Evolutionary conservation across 2,113 vertebrate species (phyloP), one percentile per base, ranked within the genome.

Genomic region (Ageneiosus marmoratus): DNA sequence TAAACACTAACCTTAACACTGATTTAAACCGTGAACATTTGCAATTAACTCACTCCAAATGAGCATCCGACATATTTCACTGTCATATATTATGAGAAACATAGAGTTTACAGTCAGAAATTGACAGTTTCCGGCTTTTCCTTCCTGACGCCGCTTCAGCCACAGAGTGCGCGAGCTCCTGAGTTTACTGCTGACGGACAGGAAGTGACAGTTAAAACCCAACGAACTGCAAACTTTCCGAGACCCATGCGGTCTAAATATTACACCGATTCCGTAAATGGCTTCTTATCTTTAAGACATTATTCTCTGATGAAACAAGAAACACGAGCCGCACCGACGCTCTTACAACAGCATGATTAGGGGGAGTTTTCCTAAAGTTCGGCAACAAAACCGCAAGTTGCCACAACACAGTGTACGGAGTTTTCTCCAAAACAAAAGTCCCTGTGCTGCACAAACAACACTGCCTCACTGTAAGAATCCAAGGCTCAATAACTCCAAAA

Each of bases 61-160:
- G 34, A 34, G 7, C 20, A 62, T 16, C 41, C 6, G 27, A 10
- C 11, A 48, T 37, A 12, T 46, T 1, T 11, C 63, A 18, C 12
- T 63, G 9, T 13, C 29, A 13, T 56, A 5, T 48, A 74, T 1
- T 34, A 48, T 2, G 37, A 37, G 37, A 76, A 27, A 46, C 27
- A 2, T 1, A 15, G 58, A 9, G 80, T 55, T 80, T 77, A 44
- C 16, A 34, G 62, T 9, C 12, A 50, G 12, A 22, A 63, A 65
- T 37, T 29, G 20, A 41, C 79, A 77, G 65, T 32, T 78, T 88
- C 87, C 77, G 80, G 88, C 88, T 86, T 87, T 91, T 89, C 89
- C 85, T 90, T 89, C 86, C 89, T 87, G 80, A 53, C 60, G 65
- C 55, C 84, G 72, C 60, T 60, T 53, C 69, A 7, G 69, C 41